Base-by-base conservation (phyloP, 2,888 invertebrate genomes). In the Calameuta pallipes region DNA sequence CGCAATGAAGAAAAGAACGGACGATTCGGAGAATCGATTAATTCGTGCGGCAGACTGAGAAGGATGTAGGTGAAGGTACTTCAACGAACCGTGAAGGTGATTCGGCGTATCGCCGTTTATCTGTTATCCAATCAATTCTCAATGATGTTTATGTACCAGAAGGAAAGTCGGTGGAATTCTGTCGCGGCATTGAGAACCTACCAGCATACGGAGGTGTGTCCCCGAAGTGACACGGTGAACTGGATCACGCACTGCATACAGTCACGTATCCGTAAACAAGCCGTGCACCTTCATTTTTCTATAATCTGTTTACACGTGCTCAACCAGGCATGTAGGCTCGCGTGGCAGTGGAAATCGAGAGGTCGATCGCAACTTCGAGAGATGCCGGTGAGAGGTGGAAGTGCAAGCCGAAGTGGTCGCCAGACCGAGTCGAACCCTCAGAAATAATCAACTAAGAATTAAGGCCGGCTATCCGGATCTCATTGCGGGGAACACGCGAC, bases 401-500 rank as follows among this genome's bases (percentile, higher is more conserved):
- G 56, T 56, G 9, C 56, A 56, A 56, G 23, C 23, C 9, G 56
- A 56, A 56, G 9, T 23, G 23, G 56, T 56, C 56, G 56, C 23
- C 23, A 56, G 56, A 23, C 56, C 56, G 56, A 23, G 56, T 56
- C 56, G 56, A 56, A 56, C 23, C 56, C 23, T 56, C 56, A 56
- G 56, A 56, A 56, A 56, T 56, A 56, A 56, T 56, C 56, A 56
- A 56, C 23, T 56, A 56, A 56, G 56, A 56, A 56, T 56, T 56
- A 56, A 56, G 56, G 56, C 23, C 56, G 56, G 9, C 56, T 56
- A 56, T 56, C 56, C 56, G 56, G 9, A 9, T 15, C 56, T 56
- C 56, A 23, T 56, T 56, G 56, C 23, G 23, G 23, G 12, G 23
- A 85, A 81, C 87, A 88, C 87, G 87, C 88, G 84, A 88, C 84